Conservation (phyloP, 2,888 invertebrate genomes). For the Spisula subtruncata region DNA sequence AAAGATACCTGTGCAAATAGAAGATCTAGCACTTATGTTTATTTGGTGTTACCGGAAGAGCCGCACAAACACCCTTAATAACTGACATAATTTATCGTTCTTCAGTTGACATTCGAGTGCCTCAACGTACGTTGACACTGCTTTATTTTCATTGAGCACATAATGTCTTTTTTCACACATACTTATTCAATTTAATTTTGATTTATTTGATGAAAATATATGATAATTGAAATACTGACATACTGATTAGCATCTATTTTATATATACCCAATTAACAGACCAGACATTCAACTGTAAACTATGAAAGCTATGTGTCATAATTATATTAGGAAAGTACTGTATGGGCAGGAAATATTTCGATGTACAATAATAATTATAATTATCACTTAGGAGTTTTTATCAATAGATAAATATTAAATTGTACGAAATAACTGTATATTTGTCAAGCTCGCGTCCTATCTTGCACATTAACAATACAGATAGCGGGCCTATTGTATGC, state of each 20-base stretch:
- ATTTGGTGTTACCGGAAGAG: too few relatives aligned
- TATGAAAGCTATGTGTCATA: neutral
- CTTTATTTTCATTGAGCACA: too few relatives aligned
- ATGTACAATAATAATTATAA: slow-evolving; percentile 14
- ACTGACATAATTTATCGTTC: too few relatives aligned
- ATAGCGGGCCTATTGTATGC: neutral
- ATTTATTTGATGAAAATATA: neutral
- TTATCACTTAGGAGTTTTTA: neutral
- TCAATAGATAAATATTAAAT: neutral
- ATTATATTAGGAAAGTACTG: slow-evolving; percentile 6
- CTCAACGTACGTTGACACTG: too few relatives aligned
- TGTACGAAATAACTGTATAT: neutral
- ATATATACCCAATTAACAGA: slow-evolving; percentile 6
- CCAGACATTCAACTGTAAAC: neutral
- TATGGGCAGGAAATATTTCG: neutral
- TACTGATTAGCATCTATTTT: neutral
- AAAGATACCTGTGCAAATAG: too few relatives aligned
- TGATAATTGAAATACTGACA: neutral
- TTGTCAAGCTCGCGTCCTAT: neutral
- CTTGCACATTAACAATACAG: neutral
- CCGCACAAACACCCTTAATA: too few relatives aligned
- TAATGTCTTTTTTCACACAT: too few relatives aligned
- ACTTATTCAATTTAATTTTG: too few relatives aligned
- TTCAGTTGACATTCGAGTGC: too few relatives aligned
- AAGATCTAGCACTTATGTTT: too few relatives aligned